A percentile compares a stretch with the other conserved stretches of the same genome.
Evolutionary conservation across 37 sponge, comb jelly and placozoan genomes (phyloP).

Genomic region (Bolinopsis microptera): DNA sequence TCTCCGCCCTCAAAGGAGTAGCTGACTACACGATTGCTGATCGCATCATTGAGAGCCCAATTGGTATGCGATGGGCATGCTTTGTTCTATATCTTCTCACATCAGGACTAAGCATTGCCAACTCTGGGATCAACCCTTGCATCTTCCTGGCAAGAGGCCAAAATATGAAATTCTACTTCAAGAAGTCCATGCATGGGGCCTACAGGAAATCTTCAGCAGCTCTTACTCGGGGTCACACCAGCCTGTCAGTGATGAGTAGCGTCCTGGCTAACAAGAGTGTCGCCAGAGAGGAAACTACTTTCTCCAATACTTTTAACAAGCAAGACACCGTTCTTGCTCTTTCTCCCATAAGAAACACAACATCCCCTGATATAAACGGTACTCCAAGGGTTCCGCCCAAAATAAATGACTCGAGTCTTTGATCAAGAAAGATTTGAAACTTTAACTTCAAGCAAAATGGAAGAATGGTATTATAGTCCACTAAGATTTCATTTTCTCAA

Average conservation of each 20-base stretch:
- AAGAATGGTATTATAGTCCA: too few relatives aligned
- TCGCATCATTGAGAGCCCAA: background rate
- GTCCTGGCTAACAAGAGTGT: background rate
- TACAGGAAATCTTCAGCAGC: background rate
- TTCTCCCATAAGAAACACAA: background rate
- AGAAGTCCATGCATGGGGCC: background rate
- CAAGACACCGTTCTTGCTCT: background rate
- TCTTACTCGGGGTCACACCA: background rate
- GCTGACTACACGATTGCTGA: background rate
- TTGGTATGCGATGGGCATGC: background rate
- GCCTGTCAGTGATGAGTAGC: background rate
- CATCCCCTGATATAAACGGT: too few relatives aligned
- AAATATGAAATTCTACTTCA: background rate
- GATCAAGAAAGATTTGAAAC: too few relatives aligned
- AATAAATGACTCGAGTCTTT: too few relatives aligned
- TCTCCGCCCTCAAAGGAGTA: background rate
- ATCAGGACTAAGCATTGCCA: background rate
- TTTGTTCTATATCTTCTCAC: background rate
- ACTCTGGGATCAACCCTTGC: conserved; percentile 18
- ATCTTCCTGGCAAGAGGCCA: conserved; percentile 8
- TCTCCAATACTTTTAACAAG: background rate
- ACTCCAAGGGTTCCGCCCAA: too few relatives aligned
- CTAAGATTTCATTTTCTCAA: too few relatives aligned
- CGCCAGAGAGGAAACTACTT: background rate
- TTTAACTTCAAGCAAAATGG: too few relatives aligned